Evolutionary conservation across 2,888 invertebrate species (phyloP).

Genomic region (Yponomeuta sedellus): DNA sequence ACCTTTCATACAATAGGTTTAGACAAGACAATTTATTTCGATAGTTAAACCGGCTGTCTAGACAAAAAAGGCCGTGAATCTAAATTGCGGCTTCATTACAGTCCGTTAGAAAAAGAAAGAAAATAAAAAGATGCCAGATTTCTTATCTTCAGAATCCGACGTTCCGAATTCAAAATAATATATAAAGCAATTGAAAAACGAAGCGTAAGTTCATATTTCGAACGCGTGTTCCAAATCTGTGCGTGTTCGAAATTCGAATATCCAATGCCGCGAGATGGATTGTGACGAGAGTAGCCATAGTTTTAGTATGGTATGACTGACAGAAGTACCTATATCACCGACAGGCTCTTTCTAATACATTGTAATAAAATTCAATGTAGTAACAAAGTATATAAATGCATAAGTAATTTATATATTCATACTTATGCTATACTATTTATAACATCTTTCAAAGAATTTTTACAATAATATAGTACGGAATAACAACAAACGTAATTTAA

Average conservation of each 20-base stretch:
- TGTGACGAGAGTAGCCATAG: conserved; percentile 44
- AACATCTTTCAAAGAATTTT: no score
- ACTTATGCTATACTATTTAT: no score
- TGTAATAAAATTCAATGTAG: no score
- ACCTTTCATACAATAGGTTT: conserved; percentile 43
- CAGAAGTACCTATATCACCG: neutral
- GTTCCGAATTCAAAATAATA: conserved; percentile 73
- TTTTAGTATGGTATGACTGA: neutral
- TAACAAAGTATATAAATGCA: no score
- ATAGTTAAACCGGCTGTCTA: conserved; percentile 48
- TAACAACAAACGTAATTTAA: no score
- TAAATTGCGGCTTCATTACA: conserved; percentile 3
- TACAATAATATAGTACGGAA: no score
- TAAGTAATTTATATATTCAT: no score
- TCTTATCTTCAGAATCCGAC: conserved; percentile 53
- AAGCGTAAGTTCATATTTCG: conserved; percentile 71
- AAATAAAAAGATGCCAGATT: conserved; percentile 33
- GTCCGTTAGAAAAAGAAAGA: conserved; percentile 29
- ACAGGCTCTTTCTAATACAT: no score
- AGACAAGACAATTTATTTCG: conserved; percentile 35
- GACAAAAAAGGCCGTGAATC: conserved; percentile 35
- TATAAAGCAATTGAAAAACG: conserved; percentile 74
- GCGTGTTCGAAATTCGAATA: conserved; percentile 74
- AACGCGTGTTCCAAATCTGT: conserved; percentile 66
- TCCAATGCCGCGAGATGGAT: conserved; percentile 65